phyloP scores from a whole-genome alignment of 2,888 invertebrate genomes.

The Plagiodera versicolora region DNA sequence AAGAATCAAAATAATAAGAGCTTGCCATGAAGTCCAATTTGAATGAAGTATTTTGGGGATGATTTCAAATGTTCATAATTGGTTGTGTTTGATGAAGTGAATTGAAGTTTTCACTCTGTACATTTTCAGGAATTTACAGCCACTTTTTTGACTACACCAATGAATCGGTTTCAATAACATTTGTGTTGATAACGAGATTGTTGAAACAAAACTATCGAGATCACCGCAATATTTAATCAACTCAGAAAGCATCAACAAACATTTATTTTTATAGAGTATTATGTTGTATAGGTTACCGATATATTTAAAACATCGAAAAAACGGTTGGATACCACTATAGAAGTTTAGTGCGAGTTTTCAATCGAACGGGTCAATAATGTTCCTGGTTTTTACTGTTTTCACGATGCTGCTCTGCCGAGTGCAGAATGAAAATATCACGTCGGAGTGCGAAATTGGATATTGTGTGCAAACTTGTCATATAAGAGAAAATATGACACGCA shows the following conservation, averaged over 20 bases:
- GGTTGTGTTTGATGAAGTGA: too few relatives aligned
- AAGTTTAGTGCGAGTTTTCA: neutral
- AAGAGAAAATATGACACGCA: too few relatives aligned
- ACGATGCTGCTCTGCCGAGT: neutral
- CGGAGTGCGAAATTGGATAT: neutral
- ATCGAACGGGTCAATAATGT: neutral
- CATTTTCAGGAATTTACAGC: too few relatives aligned
- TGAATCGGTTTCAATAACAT: too few relatives aligned
- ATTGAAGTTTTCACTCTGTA: too few relatives aligned
- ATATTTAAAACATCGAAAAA: conserved; percentile 10
- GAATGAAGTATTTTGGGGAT: too few relatives aligned
- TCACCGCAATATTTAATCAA: neutral
- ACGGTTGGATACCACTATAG: neutral
- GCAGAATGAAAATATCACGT: neutral
- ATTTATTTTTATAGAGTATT: conserved; percentile 20
- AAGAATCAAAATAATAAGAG: too few relatives aligned
- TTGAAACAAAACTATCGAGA: neutral
- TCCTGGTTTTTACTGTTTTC: neutral
- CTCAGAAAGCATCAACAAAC: conserved; percentile 16
- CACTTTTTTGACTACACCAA: too few relatives aligned
- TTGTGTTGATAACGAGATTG: neutral
- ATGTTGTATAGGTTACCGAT: conserved; percentile 12
- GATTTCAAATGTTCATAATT: too few relatives aligned
- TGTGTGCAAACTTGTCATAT: neutral
- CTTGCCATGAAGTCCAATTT: too few relatives aligned